A percentile compares a stretch with the other conserved stretches of the same genome.
phyloP scores from a whole-genome alignment of 2,797 vertebrate species.

The Poliocrania exsul region DNA sequence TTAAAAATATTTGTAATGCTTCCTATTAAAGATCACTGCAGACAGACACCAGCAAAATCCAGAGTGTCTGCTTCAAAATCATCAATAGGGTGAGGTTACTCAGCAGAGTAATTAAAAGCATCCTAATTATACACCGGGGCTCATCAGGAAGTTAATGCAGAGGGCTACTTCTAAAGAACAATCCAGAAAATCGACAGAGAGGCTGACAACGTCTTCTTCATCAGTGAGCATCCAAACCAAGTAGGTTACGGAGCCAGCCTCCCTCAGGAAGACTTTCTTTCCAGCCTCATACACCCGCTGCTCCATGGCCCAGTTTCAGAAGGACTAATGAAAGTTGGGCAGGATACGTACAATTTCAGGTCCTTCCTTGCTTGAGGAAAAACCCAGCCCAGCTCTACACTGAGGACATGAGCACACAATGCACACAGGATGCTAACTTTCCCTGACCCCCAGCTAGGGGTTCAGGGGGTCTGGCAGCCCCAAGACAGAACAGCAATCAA shows the following conservation, averaged over 20 bases:
- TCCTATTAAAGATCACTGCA: neutral
- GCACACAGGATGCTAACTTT: neutral
- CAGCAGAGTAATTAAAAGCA: conserved; percentile 43
- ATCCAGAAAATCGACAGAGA: neutral
- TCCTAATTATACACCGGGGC: conserved; percentile 9
- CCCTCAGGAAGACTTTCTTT: neutral
- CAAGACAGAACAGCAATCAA: neutral
- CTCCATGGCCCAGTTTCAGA: neutral
- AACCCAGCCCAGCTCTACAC: neutral
- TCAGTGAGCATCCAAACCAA: neutral
- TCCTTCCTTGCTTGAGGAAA: neutral
- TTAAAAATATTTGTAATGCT: neutral
- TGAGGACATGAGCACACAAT: neutral
- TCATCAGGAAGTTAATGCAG: conserved; percentile 22
- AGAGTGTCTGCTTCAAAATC: neutral
- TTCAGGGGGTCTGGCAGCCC: neutral
- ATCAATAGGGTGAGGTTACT: neutral
- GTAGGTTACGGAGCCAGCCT: neutral
- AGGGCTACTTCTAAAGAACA: neutral
- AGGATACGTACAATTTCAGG: neutral
- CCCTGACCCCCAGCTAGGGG: neutral
- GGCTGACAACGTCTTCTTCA: neutral
- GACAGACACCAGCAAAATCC: neutral
- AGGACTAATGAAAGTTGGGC: conserved; percentile 1
- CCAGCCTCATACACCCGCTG: neutral